These are phyloP conservation scores for Planococcus citri DNA, from an alignment of 1,140 invertebrate species.

Conservation along the genomic window DNA sequence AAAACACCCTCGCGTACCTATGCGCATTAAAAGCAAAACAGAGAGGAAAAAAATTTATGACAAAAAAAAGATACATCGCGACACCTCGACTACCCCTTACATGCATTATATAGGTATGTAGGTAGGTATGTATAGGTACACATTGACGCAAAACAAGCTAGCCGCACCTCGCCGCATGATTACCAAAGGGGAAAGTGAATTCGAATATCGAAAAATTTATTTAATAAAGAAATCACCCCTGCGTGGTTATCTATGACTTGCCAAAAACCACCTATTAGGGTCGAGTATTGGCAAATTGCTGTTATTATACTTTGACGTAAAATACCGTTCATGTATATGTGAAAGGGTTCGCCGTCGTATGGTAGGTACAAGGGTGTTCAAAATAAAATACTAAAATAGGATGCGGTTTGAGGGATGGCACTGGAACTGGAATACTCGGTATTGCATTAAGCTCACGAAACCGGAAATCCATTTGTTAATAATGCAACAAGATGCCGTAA, in stretches of 20 bases:
- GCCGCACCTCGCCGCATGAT: no score
- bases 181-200: neutral
- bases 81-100: neutral
- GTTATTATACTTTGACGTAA: slow-evolving; percentile 13
- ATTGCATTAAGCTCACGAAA: slow-evolving; percentile 18
- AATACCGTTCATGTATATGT: neutral
- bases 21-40: no score
- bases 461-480: slow-evolving; percentile 18
- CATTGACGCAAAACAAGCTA: neutral
- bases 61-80: neutral
- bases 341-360: slow-evolving; percentile 11
- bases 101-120: no score
- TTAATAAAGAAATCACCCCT: slow-evolving; percentile 9
- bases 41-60: neutral
- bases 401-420: slow-evolving; percentile 17
- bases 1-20: neutral
- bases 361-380: neutral
- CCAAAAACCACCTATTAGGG: slow-evolving; percentile 12
- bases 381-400: slow-evolving; percentile 9
- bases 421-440: neutral
- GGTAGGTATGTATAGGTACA: no score
- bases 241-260: slow-evolving; percentile 9
- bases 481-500: slow-evolving; percentile 18
- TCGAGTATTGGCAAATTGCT: slow-evolving; percentile 15
- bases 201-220: neutral